phyloP scores from a whole-genome alignment of 2,888 invertebrate species.

The Willowsia nigromaculata region DNA sequence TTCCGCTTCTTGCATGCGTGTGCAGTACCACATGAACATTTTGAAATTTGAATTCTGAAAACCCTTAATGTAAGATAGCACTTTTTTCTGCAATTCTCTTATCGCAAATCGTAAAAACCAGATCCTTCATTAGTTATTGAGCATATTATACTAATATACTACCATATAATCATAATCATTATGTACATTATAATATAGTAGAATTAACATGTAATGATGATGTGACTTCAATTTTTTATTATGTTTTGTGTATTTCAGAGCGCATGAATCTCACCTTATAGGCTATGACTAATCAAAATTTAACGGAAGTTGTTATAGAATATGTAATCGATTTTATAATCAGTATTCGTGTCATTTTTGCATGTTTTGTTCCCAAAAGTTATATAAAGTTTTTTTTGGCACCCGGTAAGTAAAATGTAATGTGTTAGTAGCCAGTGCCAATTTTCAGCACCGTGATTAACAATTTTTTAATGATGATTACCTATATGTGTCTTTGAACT shows the following conservation, averaged over 20 bases:
- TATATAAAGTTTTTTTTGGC: neutral
- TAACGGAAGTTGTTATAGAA: conserved; percentile 50
- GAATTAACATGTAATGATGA: neutral
- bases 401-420: neutral
- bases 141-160: neutral
- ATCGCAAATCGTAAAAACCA: conserved; percentile 1
- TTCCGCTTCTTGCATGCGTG: conserved; percentile 17
- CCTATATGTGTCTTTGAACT: neutral
- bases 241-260: neutral
- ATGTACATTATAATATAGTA: neutral
- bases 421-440: neutral
- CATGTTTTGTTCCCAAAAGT: neutral
- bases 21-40: neutral
- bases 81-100: neutral
- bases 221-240: conserved; percentile 28
- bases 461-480: conserved; percentile 1
- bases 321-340: conserved; percentile 60
- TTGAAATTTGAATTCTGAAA: neutral
- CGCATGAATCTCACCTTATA: neutral
- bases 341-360: conserved; percentile 34
- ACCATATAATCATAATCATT: neutral
- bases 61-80: neutral
- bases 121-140: conserved; percentile 6
- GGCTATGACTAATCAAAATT: conserved; percentile 20
- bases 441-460: neutral